Evolutionary conservation across 2,888 invertebrate genomes (phyloP).

Genomic region (Lingula anatina): DNA sequence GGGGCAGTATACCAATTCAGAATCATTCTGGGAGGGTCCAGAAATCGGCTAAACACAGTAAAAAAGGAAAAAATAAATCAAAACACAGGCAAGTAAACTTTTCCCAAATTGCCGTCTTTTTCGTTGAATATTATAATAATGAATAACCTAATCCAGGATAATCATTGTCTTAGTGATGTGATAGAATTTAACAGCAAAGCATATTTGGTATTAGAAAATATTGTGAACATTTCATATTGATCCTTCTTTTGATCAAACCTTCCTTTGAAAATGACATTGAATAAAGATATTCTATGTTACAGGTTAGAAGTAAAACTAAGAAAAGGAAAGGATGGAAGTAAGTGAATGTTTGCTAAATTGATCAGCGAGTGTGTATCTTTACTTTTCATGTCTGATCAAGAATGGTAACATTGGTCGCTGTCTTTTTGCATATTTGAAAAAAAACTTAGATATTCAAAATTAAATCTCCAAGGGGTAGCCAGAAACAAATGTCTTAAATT

Average conservation of each 20-base stretch:
- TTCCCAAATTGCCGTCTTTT: too few species aligned
- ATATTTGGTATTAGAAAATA: background rate
- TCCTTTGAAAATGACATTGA: background rate
- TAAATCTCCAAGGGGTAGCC: too few species aligned
- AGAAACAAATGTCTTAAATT: too few species aligned
- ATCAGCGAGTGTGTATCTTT: too few species aligned
- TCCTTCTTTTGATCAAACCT: background rate
- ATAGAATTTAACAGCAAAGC: background rate
- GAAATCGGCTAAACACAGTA: slow-evolving; percentile 24
- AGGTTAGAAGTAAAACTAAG: slow-evolving; percentile 31
- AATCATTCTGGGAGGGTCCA: slow-evolving; percentile 33
- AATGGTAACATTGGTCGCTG: too few species aligned
- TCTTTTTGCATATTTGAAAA: too few species aligned
- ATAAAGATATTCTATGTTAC: slow-evolving; percentile 12
- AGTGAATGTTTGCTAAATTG: too few species aligned
- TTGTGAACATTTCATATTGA: background rate
- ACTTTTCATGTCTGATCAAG: too few species aligned
- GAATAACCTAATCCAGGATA: too few species aligned
- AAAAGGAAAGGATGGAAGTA: slow-evolving; percentile 34
- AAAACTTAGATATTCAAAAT: too few species aligned
- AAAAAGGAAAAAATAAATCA: slow-evolving; percentile 32
- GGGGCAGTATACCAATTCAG: slow-evolving; percentile 14
- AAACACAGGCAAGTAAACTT: slow-evolving; percentile 30
- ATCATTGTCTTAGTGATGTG: too few species aligned
- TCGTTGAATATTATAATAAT: too few species aligned